phyloP scores from a whole-genome alignment of 2,888 invertebrate genomes.

The Kuschelorhynchus macadamiae region DNA sequence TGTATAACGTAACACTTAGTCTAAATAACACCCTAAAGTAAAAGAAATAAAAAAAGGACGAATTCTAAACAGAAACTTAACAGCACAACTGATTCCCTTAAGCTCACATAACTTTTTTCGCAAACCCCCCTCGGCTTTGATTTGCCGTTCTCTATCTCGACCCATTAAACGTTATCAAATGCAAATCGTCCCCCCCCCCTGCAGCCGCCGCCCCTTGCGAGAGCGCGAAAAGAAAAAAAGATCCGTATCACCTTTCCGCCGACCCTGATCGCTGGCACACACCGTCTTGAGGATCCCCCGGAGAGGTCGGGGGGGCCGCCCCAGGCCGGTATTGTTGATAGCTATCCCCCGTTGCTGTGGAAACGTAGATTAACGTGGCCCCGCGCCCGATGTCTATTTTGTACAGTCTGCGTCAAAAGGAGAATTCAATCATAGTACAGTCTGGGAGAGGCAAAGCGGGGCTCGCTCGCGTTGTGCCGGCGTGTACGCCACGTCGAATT shows the following conservation, averaged over 20 bases:
- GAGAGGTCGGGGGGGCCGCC: constrained; percentile 33
- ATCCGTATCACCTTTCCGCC: constrained; percentile 40
- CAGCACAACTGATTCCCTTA: too few species aligned
- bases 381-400: constrained; percentile 70
- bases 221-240: constrained; percentile 5
- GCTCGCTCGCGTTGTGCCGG: constrained; percentile 26
- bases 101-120: too few species aligned
- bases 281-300: constrained; percentile 51
- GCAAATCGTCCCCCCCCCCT: too few species aligned
- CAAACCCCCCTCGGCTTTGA: too few species aligned
- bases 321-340: constrained; percentile 59
- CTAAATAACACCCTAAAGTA: too few species aligned
- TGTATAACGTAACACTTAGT: too few species aligned
- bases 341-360: constrained; percentile 69
- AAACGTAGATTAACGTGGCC: constrained; percentile 69
- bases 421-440: constrained; percentile 70
- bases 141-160: too few species aligned
- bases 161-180: too few species aligned
- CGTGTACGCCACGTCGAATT: constrained; percentile 47
- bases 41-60: too few species aligned
- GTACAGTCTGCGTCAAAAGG: constrained; percentile 65
- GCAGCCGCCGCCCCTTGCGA: background rate
- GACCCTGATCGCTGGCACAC: constrained; percentile 48
- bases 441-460: constrained; percentile 56
- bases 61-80: too few species aligned